Base-by-base conservation (phyloP, 2,113 vertebrate genomes). In the Zingel zingel region DNA sequence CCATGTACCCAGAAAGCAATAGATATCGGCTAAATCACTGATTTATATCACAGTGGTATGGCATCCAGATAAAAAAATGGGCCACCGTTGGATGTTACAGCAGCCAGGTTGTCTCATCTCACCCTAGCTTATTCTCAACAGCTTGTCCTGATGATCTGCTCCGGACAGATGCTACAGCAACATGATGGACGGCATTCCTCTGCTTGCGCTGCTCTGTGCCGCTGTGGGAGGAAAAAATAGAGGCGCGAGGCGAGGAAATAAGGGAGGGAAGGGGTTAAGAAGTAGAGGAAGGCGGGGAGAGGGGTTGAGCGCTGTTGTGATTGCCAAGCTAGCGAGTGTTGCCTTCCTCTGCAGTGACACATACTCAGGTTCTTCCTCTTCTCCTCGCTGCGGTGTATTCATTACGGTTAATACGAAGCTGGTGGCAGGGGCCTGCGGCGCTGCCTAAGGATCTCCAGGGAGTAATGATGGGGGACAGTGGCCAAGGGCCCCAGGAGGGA, bases 401-500 rank as follows among this genome's bases (percentile, higher is more conserved):
- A 90, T 94, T 92, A 94, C 54, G 19, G 85, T 72, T 89, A 93
- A 87, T 92, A 74, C 0, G 33, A 67, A 74, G 81, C 73, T 86
- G 90, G 79, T 70, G 74, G 89, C 86, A 75, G 65, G 83, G 87
- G 85, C 82, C 87, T 45, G 86, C 10, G 74, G 74, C 6, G 39
- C 83, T 53, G 72, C 77, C 82, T 62, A 85, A 64, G 83, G 82
- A 80, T 90, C 92, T 82, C 88, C 1, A 71, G 82, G 93, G 91
- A 92, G 87, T 90, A 93, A 91, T 91, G 89, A 91, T 92, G 90
- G 91, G 77, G 89, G 89, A 77, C 86, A 72, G 88, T 85, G 90
- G 91, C 83, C 89, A 87, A 82, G 77, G 81, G 93, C 87, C 92
- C 90, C 90, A 58, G 74, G 92, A 89, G 92, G 85, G 88, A 81